Evolutionary conservation across 1,140 invertebrate genomes (phyloP).

Genomic region (Hermetia illucens): DNA sequence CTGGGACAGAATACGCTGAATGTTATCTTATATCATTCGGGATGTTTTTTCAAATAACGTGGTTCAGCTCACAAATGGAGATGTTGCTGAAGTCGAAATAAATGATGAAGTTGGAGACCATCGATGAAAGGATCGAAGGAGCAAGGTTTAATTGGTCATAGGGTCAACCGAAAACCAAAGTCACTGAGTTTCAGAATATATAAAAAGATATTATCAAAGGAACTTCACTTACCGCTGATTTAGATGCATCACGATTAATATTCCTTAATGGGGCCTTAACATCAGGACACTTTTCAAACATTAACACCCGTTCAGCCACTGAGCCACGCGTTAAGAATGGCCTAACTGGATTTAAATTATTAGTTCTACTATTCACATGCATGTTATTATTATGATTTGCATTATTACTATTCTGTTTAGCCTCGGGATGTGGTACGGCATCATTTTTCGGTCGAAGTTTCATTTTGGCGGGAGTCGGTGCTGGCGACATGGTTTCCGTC

Average conservation of each 20-base stretch:
- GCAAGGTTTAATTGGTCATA: no score
- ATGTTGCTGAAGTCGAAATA: no score
- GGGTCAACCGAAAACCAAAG: no score
- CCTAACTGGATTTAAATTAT: constrained; percentile 46
- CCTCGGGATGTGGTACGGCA: constrained; percentile 6
- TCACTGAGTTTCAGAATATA: no score
- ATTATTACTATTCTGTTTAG: neutral
- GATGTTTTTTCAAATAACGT: no score
- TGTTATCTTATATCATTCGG: no score
- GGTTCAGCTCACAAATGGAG: no score
- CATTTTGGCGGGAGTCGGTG: neutral
- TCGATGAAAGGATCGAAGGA: no score
- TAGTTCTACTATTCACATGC: neutral
- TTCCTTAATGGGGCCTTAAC: constrained; percentile 19
- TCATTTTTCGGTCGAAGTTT: neutral
- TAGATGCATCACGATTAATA: constrained; percentile 30
- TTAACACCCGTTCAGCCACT: constrained; percentile 78
- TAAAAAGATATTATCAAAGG: no score
- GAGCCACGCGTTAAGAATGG: constrained; percentile 79
- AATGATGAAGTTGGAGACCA: no score
- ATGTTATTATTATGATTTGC: neutral
- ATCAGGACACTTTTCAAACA: constrained; percentile 83
- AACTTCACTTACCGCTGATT: constrained; percentile 59
- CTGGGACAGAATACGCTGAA: no score
- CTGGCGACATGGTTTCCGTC: neutral